phyloP scores from a whole-genome alignment of 2,888 invertebrate species.

The Tuta absoluta region DNA sequence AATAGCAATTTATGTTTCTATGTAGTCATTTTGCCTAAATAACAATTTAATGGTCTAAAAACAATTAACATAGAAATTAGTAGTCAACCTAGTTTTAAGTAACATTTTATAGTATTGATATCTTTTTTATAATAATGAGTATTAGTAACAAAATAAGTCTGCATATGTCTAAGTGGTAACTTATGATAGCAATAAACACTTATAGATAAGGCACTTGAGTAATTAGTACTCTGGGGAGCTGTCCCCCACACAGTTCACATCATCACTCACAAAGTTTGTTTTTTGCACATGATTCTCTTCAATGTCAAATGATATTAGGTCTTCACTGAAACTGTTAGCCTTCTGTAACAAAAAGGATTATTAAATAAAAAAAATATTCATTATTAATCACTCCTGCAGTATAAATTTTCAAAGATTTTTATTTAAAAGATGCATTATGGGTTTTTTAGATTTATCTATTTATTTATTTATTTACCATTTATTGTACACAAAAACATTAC shows the following conservation, averaged over 20 bases:
- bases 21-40: slow-evolving; percentile 1
- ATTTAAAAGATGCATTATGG: too few relatives aligned
- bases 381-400: background rate
- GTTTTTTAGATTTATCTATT: too few relatives aligned
- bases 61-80: background rate
- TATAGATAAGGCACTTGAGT: slow-evolving; percentile 64
- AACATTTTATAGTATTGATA: slow-evolving; percentile 13
- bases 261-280: slow-evolving; percentile 57
- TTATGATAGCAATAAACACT: slow-evolving; percentile 42
- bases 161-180: slow-evolving; percentile 51
- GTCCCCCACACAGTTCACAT: slow-evolving; percentile 59
- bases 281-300: slow-evolving; percentile 63
- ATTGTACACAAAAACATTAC: too few relatives aligned
- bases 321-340: slow-evolving; percentile 55
- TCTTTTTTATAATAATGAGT: slow-evolving; percentile 29
- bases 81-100: slow-evolving; percentile 10
- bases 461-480: too few relatives aligned
- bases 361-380: background rate
- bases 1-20: background rate
- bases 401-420: background rate
- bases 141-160: slow-evolving; percentile 34
- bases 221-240: slow-evolving; percentile 75
- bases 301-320: slow-evolving; percentile 71
- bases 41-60: slow-evolving; percentile 21
- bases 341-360: slow-evolving; percentile 52